Conservation (phyloP, 1,140 invertebrate genomes). For the Tribolium castaneum region DNA sequence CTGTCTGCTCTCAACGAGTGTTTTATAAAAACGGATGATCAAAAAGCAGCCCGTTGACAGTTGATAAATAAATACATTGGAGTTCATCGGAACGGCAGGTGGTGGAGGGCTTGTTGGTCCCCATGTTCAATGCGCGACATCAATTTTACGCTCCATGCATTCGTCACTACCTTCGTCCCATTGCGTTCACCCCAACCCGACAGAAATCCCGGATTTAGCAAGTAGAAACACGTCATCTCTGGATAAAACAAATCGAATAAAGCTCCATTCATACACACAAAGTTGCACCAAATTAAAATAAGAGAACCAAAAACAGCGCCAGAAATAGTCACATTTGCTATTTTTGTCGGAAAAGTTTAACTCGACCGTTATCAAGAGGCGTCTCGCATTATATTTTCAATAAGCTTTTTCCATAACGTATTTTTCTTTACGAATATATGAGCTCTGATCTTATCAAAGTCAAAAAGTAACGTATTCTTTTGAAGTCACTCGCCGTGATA, state of each 20-base stretch:
- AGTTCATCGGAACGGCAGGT: constrained; percentile 6
- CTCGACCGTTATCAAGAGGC: constrained; percentile 2
- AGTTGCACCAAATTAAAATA: too few relatives aligned
- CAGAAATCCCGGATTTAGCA: neutral
- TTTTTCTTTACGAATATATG: constrained; percentile 33
- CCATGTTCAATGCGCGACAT: constrained; percentile 32
- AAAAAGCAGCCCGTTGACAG: constrained; percentile 13
- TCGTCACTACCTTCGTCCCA: constrained; percentile 36
- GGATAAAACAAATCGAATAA: neutral
- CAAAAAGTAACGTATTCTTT: constrained; percentile 30
- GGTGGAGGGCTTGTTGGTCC: neutral
- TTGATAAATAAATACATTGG: constrained; percentile 35
- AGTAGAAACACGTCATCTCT: neutral
- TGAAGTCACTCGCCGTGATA: constrained; percentile 33
- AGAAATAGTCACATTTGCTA: neutral
- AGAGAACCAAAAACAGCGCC: too few relatives aligned
- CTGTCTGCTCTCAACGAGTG: neutral
- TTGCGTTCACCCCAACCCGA: neutral
- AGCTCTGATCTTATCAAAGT: constrained; percentile 32
- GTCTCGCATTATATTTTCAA: constrained; percentile 19
- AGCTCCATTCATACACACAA: neutral
- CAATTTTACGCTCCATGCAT: constrained; percentile 40
- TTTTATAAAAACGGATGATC: constrained; percentile 23
- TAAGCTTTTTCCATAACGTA: constrained; percentile 22
- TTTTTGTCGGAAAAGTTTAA: too few relatives aligned